Percentiles rank a stretch among this genome's conserved stretches.
phyloP scores from a whole-genome alignment of 2,113 vertebrate species.

The Epinephelus fuscoguttatus region DNA sequence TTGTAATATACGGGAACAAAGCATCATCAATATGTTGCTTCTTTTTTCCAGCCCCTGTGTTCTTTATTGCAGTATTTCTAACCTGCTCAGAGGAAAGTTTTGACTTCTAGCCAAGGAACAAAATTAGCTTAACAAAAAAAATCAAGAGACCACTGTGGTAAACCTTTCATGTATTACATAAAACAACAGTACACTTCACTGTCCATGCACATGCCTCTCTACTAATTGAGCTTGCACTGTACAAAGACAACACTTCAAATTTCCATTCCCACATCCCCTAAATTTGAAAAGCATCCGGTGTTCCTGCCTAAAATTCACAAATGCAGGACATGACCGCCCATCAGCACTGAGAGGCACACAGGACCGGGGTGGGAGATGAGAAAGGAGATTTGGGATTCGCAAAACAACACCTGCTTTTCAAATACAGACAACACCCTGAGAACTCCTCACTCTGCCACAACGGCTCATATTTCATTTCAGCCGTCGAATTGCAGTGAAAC shows the following conservation, averaged over 20 bases:
- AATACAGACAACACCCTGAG: constrained; percentile 64
- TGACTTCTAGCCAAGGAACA: constrained; percentile 38
- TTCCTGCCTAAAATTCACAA: constrained; percentile 16
- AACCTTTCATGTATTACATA: constrained; percentile 36
- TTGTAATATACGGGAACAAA: constrained; percentile 57
- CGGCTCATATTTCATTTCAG: constrained; percentile 73
- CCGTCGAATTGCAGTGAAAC: constrained; percentile 68
- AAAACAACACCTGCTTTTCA: constrained; percentile 78
- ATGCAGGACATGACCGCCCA: constrained; percentile 42
- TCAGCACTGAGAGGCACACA: constrained; percentile 56
- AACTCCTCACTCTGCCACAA: constrained; percentile 35
- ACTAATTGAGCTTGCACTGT: constrained; percentile 1
- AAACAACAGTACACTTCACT: constrained; percentile 33
- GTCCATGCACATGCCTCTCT: constrained; percentile 27
- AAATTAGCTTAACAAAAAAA: constrained; percentile 38
- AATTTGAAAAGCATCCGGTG: not conserved
- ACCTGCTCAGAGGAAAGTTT: constrained; percentile 48
- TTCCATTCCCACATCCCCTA: constrained; percentile 21
- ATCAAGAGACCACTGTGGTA: constrained; percentile 33
- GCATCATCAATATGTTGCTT: constrained; percentile 28
- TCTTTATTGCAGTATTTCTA: constrained; percentile 49
- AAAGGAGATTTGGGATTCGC: constrained; percentile 76
- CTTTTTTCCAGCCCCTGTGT: constrained; percentile 46
- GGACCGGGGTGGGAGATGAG: constrained; percentile 73
- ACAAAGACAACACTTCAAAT: constrained; percentile 11